Percentiles rank a stretch among this genome's conserved stretches.
Conservation (phyloP, 2,888 invertebrate species). For the Phragmatobia fuliginosa region DNA sequence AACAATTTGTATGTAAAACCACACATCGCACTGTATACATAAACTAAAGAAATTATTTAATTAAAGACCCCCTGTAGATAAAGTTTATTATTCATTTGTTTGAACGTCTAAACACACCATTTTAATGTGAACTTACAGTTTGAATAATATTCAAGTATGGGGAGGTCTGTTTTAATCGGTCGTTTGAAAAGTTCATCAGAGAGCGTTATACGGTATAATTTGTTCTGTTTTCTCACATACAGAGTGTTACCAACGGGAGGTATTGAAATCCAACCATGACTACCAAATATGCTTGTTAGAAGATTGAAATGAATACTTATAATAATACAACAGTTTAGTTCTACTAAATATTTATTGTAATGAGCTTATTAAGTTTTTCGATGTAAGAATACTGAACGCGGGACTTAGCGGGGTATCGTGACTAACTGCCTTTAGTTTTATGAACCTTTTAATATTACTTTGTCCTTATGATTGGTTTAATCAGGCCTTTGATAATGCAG, state of each 20-base stretch:
- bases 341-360: conserved; percentile 27
- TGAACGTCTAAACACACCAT: conserved; percentile 26
- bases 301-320: conserved; percentile 36
- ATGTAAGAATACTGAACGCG: conserved; percentile 21
- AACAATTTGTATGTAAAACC: conserved; percentile 71
- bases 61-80: conserved; percentile 68
- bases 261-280: conserved; percentile 21
- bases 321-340: conserved; percentile 24
- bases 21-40: conserved; percentile 40
- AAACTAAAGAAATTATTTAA: conserved; percentile 69
- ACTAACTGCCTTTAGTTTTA: conserved; percentile 27
- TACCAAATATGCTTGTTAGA: conserved; percentile 39
- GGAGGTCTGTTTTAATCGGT: conserved; percentile 44
- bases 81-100: conserved; percentile 65
- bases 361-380: conserved; percentile 35
- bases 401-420: conserved; percentile 31
- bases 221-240: conserved; percentile 69
- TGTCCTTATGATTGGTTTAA: conserved; percentile 19
- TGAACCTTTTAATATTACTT: conserved; percentile 27
- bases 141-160: background rate
- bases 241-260: conserved; percentile 63
- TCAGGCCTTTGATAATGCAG: conserved; percentile 12
- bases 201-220: conserved; percentile 61
- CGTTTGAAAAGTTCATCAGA: conserved; percentile 49
- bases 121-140: conserved; percentile 11